A percentile compares a stretch with the other conserved stretches of the same genome.
These are phyloP conservation scores for Gadus macrocephalus DNA, from an alignment of 2,113 vertebrate species.

Conservation along the genomic window DNA sequence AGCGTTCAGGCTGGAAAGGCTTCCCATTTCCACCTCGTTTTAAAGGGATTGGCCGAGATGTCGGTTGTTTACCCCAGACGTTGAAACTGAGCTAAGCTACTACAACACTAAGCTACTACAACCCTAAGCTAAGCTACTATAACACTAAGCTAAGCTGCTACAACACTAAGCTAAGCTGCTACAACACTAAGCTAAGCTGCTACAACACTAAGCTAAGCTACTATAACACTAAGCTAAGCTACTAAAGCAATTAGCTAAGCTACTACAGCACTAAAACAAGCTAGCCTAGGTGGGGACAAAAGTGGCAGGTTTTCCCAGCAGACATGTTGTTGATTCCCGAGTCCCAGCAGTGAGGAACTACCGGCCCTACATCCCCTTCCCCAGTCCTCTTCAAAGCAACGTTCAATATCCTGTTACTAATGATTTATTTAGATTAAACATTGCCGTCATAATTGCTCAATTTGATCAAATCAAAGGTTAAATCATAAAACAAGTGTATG, in stretches of 20 bases:
- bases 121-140: too few relatives aligned
- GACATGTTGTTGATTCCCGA: slow-evolving; percentile 52
- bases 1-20: slow-evolving; percentile 81
- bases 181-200: too few relatives aligned
- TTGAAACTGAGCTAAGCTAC: neutral
- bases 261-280: too few relatives aligned
- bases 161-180: too few relatives aligned
- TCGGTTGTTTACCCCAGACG: slow-evolving; percentile 25
- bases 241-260: too few relatives aligned
- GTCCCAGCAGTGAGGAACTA: slow-evolving; percentile 53
- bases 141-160: too few relatives aligned
- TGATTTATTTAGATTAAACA: slow-evolving; percentile 23
- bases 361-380: slow-evolving; percentile 37
- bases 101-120: too few relatives aligned
- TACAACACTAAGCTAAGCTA: too few relatives aligned
- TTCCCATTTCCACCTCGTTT: slow-evolving; percentile 15
- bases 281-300: slow-evolving; percentile 40
- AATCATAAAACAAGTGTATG: slow-evolving; percentile 17
- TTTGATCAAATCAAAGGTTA: slow-evolving; percentile 2
- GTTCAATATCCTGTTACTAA: neutral
- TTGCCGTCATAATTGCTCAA: too few relatives aligned
- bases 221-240: too few relatives aligned
- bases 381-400: slow-evolving; percentile 61
- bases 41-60: too few relatives aligned
- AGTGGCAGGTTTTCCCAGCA: slow-evolving; percentile 60